phyloP scores from a whole-genome alignment of 2,113 vertebrate species.

The Phocoena sinus region DNA sequence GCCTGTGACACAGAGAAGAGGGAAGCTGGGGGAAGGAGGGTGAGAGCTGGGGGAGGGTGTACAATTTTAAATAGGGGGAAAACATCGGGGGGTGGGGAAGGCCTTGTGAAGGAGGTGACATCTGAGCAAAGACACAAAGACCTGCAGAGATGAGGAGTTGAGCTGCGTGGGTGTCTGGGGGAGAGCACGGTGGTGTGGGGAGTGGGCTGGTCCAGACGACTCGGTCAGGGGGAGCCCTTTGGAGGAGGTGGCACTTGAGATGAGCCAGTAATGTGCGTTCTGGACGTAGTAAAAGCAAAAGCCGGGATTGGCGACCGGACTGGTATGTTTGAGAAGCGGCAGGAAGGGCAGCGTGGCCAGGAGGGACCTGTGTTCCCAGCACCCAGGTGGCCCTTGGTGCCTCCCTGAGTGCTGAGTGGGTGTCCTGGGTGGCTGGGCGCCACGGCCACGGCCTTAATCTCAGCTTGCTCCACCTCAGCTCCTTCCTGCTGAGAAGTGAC shows the following conservation, averaged over 20 bases:
- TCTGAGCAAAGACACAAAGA: neutral
- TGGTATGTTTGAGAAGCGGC: neutral
- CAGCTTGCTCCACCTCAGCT: constrained; percentile 25
- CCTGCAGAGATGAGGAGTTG: neutral
- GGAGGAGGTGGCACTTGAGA: neutral
- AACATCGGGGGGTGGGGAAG: neutral
- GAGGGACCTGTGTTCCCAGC: neutral
- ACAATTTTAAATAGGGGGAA: neutral
- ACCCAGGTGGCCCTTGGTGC: neutral
- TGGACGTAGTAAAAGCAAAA: neutral
- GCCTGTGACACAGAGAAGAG: neutral
- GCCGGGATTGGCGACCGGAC: neutral
- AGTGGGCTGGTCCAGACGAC: neutral
- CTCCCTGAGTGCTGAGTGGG: neutral
- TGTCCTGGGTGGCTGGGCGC: neutral
- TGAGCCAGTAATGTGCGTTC: neutral
- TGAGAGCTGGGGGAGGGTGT: neutral
- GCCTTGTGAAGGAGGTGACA: neutral
- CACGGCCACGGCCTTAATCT: neutral
- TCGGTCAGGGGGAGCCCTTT: neutral
- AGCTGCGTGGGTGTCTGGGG: neutral
- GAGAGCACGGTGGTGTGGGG: neutral
- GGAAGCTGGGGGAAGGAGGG: neutral
- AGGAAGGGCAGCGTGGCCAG: neutral
- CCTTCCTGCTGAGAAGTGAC: constrained; percentile 62